phyloP scores from a whole-genome alignment of 2,888 invertebrate species.

The Itoplectis maculator region DNA sequence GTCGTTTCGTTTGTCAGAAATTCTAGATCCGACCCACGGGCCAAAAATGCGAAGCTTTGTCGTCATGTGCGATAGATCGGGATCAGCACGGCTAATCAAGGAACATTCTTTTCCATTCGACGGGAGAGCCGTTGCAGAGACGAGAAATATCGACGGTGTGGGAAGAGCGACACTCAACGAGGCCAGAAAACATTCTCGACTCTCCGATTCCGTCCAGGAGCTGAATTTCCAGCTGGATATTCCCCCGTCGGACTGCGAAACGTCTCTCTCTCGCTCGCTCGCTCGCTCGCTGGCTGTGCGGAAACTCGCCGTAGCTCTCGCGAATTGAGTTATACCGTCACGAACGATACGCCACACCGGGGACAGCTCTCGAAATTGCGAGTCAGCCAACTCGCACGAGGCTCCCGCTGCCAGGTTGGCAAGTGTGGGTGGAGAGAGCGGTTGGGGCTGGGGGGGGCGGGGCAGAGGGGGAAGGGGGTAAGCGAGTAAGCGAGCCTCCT shows the following conservation, averaged over 20 bases:
- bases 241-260: slow-evolving; percentile 35
- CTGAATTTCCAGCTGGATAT: slow-evolving; percentile 26
- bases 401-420: slow-evolving; percentile 23
- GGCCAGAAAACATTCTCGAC: slow-evolving; percentile 3
- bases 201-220: slow-evolving; percentile 2
- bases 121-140: neutral
- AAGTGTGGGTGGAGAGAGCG: too few species aligned
- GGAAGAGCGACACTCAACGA: neutral
- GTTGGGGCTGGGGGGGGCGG: slow-evolving; percentile 2
- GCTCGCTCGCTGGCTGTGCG: neutral
- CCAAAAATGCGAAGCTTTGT: too few species aligned
- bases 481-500: slow-evolving; percentile 23
- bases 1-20: too few species aligned
- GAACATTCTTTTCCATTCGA: neutral
- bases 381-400: slow-evolving; percentile 55
- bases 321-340: slow-evolving; percentile 67
- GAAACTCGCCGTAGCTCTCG: slow-evolving; percentile 11
- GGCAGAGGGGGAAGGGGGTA: slow-evolving; percentile 8
- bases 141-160: neutral
- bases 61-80: too few species aligned
- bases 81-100: neutral
- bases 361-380: slow-evolving; percentile 64
- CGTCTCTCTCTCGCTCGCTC: neutral
- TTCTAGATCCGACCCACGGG: too few species aligned
- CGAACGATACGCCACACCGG: slow-evolving; percentile 62